phyloP scores from a whole-genome alignment of 2,113 vertebrate species.

The Myocastor coypus region DNA sequence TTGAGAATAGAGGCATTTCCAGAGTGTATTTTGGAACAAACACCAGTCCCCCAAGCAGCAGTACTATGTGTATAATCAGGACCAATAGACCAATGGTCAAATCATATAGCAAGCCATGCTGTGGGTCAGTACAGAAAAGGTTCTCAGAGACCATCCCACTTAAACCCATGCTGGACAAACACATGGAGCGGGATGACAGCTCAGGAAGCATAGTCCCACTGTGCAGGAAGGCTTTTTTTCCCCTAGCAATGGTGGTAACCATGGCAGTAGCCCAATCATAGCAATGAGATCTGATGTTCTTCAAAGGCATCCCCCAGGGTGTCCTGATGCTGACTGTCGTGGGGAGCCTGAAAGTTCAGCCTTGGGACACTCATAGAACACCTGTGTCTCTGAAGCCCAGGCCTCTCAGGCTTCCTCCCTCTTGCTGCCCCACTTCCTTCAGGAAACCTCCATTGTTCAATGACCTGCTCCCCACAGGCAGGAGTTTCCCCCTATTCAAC shows the following conservation, averaged over 20 bases:
- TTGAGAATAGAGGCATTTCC: background rate
- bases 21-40: background rate
- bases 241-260: background rate
- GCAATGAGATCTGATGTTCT: background rate
- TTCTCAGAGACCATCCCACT: background rate
- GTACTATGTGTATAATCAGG: background rate
- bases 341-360: background rate
- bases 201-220: background rate
- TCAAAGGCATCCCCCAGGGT: background rate
- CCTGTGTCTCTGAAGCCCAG: background rate
- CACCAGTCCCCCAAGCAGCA: background rate
- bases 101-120: background rate
- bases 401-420: background rate
- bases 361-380: background rate
- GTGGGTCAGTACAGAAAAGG: background rate
- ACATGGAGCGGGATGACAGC: background rate
- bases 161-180: background rate
- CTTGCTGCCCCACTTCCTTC: background rate
- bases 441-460: constrained; percentile 65
- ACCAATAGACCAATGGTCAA: background rate
- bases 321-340: background rate
- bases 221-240: background rate
- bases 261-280: background rate
- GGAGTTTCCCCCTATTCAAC: constrained; percentile 68
- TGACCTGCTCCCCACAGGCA: background rate